Base-by-base conservation (phyloP, 1,140 invertebrate genomes). In the Danaus melanippus region DNA sequence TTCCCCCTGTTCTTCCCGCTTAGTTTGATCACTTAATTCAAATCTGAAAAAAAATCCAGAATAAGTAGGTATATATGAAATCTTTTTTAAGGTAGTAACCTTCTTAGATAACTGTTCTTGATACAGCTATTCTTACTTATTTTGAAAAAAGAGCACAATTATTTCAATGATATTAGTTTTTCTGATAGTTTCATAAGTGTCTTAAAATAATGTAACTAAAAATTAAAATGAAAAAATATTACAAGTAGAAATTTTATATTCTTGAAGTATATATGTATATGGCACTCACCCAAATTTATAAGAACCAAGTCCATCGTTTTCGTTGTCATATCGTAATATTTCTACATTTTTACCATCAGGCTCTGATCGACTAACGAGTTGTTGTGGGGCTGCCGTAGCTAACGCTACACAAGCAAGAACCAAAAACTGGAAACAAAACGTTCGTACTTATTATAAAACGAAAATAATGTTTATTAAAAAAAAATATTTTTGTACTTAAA, bases 1-100 rank as follows among this genome's bases (percentile, higher is more conserved):
- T 45, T 89, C 79, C 0, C 89, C 91, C 49, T 85, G 77, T 76
- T 92, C 91, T 10, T 90, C 84, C n/a, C 87, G 86, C 10, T 84
- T 79, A 12, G 88, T 87, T 6, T 91, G 91, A 56, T 92, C 89
- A 49, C 76, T 81, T 59, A 81, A 71, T 55, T 84, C 76, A 50
- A 74, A 84, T 21, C 83, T 86, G 56, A 42, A 63, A 67, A 40
- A 9, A 42, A 41, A 40, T 46, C 17, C 47, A 42, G 15, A 43
- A 43, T 51, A 42, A 43, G 4, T 9, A 15, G n/a, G n/a, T n/a
- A n/a, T n/a, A n/a, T n/a, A n/a, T n/a, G n/a, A n/a, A n/a, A n/a
- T n/a, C n/a, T n/a, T n/a, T 12, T 48, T 8, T 21, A 39, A 39
- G 1, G 8, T 15, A 49, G 47, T n/a, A 49, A 17, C 9, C 42